phyloP scores from a whole-genome alignment of 2,888 invertebrate species.

The Xylota sylvarum region DNA sequence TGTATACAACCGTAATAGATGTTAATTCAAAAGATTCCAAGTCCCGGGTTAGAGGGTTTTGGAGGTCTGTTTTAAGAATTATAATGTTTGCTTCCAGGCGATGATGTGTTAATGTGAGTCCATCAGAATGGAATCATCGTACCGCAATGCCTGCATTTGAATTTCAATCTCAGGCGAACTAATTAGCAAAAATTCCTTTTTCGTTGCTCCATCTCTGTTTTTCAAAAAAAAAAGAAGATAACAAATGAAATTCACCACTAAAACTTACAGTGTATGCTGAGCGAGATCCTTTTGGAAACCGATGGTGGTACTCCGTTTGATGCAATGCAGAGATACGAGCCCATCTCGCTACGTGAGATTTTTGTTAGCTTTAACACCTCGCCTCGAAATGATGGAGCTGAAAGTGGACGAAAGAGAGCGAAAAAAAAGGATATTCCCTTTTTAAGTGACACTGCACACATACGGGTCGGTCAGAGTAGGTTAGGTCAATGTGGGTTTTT shows the following conservation, averaged over 20 bases:
- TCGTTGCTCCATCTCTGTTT: neutral
- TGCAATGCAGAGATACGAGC: conserved; percentile 95
- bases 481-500: conserved; percentile 23
- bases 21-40: conserved; percentile 39
- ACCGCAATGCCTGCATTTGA: conserved; percentile 64
- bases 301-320: conserved; percentile 95
- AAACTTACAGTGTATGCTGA: conserved; percentile 96
- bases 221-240: conserved; percentile 18
- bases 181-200: conserved; percentile 53
- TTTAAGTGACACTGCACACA: conserved; percentile 6
- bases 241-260: conserved; percentile 47
- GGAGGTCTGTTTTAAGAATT: conserved; percentile 7
- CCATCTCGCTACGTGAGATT: conserved; percentile 95
- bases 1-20: neutral
- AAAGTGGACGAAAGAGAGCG: conserved; percentile 79
- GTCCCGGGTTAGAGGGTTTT: neutral
- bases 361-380: conserved; percentile 91
- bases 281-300: conserved; percentile 94
- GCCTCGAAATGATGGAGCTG: conserved; percentile 90
- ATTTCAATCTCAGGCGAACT: conserved; percentile 70
- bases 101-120: conserved; percentile 72
- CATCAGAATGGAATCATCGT: conserved; percentile 47
- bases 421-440: neutral
- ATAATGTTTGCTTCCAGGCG: conserved; percentile 59
- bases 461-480: conserved; percentile 46